phyloP scores from a whole-genome alignment of 2,113 vertebrate species.

The Psittacula cyanocephala region DNA sequence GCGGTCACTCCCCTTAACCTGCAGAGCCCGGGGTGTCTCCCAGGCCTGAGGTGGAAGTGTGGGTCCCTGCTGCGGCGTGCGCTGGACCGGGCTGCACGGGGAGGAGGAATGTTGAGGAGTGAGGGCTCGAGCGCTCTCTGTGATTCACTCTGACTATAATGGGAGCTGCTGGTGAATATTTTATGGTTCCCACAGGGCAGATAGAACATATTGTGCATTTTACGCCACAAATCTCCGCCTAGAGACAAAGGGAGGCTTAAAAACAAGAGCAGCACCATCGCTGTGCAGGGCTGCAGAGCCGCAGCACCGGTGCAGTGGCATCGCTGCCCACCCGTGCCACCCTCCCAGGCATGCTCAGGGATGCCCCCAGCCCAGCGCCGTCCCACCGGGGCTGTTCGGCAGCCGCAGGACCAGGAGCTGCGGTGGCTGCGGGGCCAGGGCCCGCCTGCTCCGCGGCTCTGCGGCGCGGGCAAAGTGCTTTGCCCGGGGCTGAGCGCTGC shows the following conservation, averaged over 20 bases:
- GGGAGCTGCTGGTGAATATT: conserved; percentile 75
- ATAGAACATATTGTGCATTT: conserved; percentile 76
- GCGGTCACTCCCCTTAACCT: rapidly evolving
- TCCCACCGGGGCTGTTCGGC: rapidly evolving
- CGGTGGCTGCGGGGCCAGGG: not conserved
- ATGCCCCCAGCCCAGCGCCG: rapidly evolving
- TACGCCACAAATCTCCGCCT: conserved; percentile 66
- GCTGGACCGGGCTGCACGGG: not conserved
- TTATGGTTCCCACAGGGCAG: conserved; percentile 72
- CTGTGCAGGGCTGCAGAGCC: not conserved
- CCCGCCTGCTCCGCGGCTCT: conserved; percentile 25
- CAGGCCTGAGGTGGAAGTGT: rapidly evolving
- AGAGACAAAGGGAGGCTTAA: conserved; percentile 52
- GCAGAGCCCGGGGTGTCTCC: rapidly evolving
- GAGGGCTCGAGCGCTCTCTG: not conserved
- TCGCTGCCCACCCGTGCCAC: not conserved
- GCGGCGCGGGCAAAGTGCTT: conserved; percentile 51
- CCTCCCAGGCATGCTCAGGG: not conserved
- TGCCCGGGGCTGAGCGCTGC: conserved; percentile 56
- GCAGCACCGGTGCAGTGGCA: not conserved
- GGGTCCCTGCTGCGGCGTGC: rapidly evolving
- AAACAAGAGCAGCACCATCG: conserved; percentile 33
- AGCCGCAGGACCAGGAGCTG: not conserved
- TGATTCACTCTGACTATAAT: conserved; percentile 71
- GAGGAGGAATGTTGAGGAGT: not conserved